phyloP scores from a whole-genome alignment of 2,888 invertebrate genomes.

The Xylota segnis region DNA sequence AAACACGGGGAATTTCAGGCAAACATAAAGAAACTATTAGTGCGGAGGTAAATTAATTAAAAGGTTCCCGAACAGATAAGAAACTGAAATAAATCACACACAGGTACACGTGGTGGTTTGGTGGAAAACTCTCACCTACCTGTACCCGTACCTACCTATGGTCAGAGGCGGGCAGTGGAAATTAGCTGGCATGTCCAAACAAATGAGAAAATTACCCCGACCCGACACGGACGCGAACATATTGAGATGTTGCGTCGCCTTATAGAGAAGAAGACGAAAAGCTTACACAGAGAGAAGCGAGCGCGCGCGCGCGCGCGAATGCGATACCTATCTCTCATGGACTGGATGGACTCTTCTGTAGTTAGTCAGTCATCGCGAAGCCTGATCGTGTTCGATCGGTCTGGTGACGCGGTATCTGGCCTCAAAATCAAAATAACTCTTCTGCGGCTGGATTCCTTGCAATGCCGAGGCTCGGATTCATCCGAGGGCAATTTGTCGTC shows the following conservation, averaged over 20 bases:
- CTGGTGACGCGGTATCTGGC: constrained; percentile 66
- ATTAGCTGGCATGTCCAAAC: constrained; percentile 72
- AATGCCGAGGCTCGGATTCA: constrained; percentile 40
- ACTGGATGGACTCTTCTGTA: constrained; percentile 69
- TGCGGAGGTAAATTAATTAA: constrained; percentile 76
- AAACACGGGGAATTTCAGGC: constrained; percentile 61
- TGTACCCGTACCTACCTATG: constrained; percentile 1
- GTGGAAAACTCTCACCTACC: constrained; percentile 63
- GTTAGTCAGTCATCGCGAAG: constrained; percentile 70
- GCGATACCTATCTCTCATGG: constrained; percentile 67
- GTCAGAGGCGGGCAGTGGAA: constrained; percentile 57
- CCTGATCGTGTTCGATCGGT: constrained; percentile 75
- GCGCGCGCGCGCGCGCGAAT: neutral
- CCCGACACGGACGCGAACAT: constrained; percentile 54
- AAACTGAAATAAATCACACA: constrained; percentile 74
- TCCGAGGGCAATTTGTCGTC: constrained; percentile 76
- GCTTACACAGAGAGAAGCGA: constrained; percentile 35
- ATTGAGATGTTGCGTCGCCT: constrained; percentile 67
- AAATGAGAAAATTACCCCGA: constrained; percentile 71
- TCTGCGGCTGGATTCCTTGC: constrained; percentile 27
- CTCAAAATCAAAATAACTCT: constrained; percentile 73
- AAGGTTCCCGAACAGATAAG: constrained; percentile 75
- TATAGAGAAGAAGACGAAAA: constrained; percentile 19
- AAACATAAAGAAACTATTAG: constrained; percentile 71
- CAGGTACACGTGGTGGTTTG: constrained; percentile 42